A percentile compares a stretch with the other conserved stretches of the same genome.
Evolutionary conservation across 1,140 invertebrate genomes (phyloP).

Genomic region (Diprion similis): DNA sequence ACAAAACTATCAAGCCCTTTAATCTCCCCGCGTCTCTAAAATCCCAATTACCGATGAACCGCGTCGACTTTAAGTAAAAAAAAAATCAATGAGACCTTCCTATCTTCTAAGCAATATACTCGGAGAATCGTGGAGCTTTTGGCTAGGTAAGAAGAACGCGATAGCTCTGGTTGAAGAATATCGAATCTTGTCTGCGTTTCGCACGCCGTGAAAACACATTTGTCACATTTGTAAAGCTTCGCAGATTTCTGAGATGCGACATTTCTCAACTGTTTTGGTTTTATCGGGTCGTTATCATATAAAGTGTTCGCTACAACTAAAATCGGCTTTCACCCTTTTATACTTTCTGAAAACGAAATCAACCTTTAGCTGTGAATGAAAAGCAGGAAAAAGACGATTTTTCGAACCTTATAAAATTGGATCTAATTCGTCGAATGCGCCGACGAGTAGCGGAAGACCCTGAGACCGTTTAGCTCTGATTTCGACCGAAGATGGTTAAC

Average conservation of each 20-base stretch:
- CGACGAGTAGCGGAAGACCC: background rate
- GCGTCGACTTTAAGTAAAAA: no score
- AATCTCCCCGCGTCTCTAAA: background rate
- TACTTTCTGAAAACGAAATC: no score
- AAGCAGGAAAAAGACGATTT: background rate
- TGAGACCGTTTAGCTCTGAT: background rate
- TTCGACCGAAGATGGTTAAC: no score
- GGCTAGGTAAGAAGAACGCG: slow-evolving; percentile 38
- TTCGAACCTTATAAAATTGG: background rate
- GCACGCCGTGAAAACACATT: background rate
- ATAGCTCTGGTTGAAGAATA: slow-evolving; percentile 25
- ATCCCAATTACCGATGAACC: no score
- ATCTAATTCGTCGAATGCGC: background rate
- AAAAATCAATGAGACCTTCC: no score
- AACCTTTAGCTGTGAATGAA: background rate
- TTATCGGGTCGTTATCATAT: no score
- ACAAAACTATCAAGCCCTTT: background rate
- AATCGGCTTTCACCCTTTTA: no score
- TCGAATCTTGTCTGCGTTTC: background rate
- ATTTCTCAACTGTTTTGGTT: background rate
- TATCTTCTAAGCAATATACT: no score
- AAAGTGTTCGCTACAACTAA: no score
- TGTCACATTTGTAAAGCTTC: background rate
- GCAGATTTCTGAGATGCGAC: background rate
- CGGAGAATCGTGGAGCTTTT: background rate